Evolutionary conservation across 2,113 vertebrate species (phyloP).

Genomic region (Pitta sordida): DNA sequence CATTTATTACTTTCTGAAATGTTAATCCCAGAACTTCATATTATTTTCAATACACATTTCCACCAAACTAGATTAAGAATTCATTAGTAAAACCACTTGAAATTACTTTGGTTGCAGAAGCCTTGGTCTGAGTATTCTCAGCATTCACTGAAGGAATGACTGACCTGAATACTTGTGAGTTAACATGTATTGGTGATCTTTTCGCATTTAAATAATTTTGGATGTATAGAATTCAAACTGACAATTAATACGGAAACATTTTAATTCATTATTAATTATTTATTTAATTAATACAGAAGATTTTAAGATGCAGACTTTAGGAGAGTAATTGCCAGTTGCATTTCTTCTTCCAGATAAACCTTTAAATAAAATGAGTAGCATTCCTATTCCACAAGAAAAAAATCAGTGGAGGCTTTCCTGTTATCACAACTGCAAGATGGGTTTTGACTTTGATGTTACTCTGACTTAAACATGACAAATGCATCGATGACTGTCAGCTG

Average conservation of each 20-base stretch:
- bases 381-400: not conserved
- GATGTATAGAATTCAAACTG: not conserved
- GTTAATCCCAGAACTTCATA: not conserved
- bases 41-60: not conserved
- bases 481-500: slow-evolving; percentile 28
- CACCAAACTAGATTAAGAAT: not conserved
- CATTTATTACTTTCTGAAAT: not conserved
- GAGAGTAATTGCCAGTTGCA: not conserved
- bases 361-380: not conserved
- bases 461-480: not conserved
- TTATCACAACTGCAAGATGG: not conserved
- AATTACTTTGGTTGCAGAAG: not conserved
- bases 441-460: slow-evolving; percentile 9
- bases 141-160: not conserved
- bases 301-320: not conserved
- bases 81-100: not conserved
- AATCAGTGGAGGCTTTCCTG: not conserved
- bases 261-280: too few species aligned
- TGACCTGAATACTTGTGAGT: not conserved
- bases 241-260: not conserved
- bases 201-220: not conserved
- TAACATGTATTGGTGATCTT: not conserved
- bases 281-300: too few species aligned
- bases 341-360: not conserved
- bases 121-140: not conserved